These are phyloP conservation scores for Dicrurus megarhynchus DNA, from an alignment of 2,113 vertebrate species.

Conservation along the genomic window DNA sequence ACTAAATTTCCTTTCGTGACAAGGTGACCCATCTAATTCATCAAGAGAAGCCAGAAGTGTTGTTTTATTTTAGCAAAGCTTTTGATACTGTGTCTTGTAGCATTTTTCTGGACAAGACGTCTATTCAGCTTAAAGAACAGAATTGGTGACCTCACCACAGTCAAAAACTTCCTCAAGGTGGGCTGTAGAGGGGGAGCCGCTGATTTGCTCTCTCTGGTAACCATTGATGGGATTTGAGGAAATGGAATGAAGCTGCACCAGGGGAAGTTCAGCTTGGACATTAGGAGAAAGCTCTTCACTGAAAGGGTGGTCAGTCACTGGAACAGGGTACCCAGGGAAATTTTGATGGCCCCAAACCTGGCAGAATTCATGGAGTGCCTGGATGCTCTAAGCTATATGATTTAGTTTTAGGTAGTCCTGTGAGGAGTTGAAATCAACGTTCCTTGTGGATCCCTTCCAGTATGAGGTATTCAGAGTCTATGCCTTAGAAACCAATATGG, in stretches of 20 bases:
- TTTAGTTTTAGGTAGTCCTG: background rate
- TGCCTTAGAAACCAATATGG: background rate
- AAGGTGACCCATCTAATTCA: background rate
- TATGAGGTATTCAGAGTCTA: background rate
- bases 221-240: rapidly evolving
- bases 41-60: background rate
- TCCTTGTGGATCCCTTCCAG: background rate
- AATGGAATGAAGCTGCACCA: background rate
- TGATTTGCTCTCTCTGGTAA: background rate
- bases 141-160: background rate
- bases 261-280: background rate
- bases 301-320: background rate
- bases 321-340: background rate
- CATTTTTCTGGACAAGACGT: background rate
- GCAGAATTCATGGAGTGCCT: background rate
- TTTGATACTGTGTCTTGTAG: background rate
- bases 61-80: background rate
- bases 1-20: background rate
- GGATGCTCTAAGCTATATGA: background rate
- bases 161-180: background rate
- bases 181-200: rapidly evolving
- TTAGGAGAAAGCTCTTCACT: background rate
- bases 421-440: background rate
- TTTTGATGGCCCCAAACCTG: background rate
- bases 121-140: background rate